Percentiles rank a stretch among this genome's conserved stretches.
phyloP scores from a whole-genome alignment of 2,888 invertebrate genomes.

The Cosmia trapezina region DNA sequence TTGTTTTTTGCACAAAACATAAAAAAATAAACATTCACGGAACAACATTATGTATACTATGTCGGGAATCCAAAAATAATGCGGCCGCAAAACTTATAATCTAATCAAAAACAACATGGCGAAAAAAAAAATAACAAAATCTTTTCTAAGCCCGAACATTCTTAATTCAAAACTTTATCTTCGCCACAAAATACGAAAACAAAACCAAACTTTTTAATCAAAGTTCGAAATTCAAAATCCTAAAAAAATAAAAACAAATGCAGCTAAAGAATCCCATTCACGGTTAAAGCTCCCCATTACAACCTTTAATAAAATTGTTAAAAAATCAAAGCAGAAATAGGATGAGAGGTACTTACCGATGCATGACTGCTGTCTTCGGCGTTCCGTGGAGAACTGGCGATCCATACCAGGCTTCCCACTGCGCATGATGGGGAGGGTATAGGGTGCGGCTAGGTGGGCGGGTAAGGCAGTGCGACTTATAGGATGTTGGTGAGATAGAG shows the following conservation, averaged over 20 bases:
- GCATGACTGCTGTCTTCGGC: conserved; percentile 67
- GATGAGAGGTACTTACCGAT: conserved; percentile 70
- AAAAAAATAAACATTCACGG: not conserved
- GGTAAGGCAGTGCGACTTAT: conserved; percentile 51
- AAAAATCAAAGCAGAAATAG: conserved; percentile 18
- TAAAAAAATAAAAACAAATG: not conserved
- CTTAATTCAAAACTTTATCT: conserved; percentile 25
- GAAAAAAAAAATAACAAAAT: not conserved
- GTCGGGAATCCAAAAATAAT: not conserved
- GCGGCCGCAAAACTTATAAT: not conserved
- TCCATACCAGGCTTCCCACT: conserved; percentile 73
- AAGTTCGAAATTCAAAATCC: conserved; percentile 11
- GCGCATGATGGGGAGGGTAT: conserved; percentile 80
- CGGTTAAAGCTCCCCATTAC: conserved; percentile 1
- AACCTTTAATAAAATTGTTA: not conserved
- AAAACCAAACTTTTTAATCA: conserved; percentile 5
- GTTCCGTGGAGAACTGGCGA: conserved; percentile 71
- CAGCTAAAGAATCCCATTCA: conserved; percentile 26
- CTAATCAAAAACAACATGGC: not conserved
- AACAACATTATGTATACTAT: no score
- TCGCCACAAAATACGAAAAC: not conserved
- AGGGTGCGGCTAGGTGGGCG: conserved; percentile 63
- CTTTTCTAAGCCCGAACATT: conserved; percentile 4
- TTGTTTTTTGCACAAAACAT: not conserved
- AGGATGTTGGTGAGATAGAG: not conserved